Conservation (phyloP, 1,140 invertebrate species). For the Harpegnathos saltator region DNA sequence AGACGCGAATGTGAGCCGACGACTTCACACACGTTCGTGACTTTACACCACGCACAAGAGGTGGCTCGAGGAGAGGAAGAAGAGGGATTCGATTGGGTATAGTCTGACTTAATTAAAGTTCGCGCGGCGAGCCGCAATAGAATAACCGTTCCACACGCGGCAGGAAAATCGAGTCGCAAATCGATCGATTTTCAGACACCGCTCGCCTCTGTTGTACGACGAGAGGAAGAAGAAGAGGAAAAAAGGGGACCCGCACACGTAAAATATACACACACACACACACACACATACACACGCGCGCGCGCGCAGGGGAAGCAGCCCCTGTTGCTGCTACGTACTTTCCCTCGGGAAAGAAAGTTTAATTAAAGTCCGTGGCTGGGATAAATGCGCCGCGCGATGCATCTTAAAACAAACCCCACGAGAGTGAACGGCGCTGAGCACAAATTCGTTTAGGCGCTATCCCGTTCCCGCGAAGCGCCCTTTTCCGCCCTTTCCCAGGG, state of each 20-base stretch:
- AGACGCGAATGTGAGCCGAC: conserved; percentile 13
- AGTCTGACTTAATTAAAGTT: conserved; percentile 23
- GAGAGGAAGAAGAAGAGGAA: conserved; percentile 57
- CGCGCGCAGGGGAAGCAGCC: background rate
- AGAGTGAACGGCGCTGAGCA: background rate
- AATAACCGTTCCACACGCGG: background rate
- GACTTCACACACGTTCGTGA: background rate
- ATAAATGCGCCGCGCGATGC: conserved; percentile 31
- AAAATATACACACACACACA: background rate
- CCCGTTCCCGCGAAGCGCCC: conserved; percentile 3
- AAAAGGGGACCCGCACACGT: conserved; percentile 9
- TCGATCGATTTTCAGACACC: conserved; percentile 54
- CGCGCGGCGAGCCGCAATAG: conserved; percentile 11
- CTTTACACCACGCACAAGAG: background rate
- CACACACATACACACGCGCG: no score
- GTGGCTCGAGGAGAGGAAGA: background rate
- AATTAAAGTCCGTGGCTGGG: conserved; percentile 51
- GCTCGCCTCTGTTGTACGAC: conserved; percentile 24
- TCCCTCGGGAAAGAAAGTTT: conserved; percentile 52
- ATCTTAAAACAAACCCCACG: conserved; percentile 9
- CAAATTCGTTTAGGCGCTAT: conserved; percentile 45
- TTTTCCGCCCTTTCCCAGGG: background rate
- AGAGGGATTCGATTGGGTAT: conserved; percentile 26
- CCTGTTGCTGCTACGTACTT: conserved; percentile 33
- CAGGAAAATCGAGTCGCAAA: conserved; percentile 24